Percentiles rank a stretch among this genome's conserved stretches.
Evolutionary conservation across 2,113 vertebrate species (phyloP).

Genomic region (Mugil cephalus): DNA sequence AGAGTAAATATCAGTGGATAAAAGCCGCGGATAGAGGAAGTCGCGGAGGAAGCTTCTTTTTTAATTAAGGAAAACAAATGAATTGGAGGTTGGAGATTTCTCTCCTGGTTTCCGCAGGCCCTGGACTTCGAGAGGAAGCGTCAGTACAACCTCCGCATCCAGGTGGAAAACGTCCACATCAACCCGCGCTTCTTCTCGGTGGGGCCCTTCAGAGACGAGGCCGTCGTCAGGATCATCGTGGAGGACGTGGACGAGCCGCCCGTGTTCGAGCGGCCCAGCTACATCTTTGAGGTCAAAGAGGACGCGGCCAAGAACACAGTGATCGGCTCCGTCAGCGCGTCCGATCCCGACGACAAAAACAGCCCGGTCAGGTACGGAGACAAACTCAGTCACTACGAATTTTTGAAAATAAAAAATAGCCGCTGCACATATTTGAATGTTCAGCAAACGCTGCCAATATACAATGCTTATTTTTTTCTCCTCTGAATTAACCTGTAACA

Average conservation of each 20-base stretch:
- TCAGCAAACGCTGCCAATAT: too few species aligned
- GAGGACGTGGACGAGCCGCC: slow-evolving; percentile 96
- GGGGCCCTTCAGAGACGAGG: slow-evolving; percentile 92
- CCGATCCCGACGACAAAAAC: slow-evolving; percentile 89
- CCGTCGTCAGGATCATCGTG: slow-evolving; percentile 89
- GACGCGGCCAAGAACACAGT: slow-evolving; percentile 85
- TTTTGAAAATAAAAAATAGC: too few species aligned
- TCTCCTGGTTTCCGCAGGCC: slow-evolving; percentile 75
- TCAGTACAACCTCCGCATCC: slow-evolving; percentile 89
- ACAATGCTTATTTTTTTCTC: too few species aligned
- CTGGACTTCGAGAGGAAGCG: slow-evolving; percentile 93
- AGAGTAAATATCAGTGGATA: background rate
- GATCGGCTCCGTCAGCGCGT: slow-evolving; percentile 89
- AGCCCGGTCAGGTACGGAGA: slow-evolving; percentile 89
- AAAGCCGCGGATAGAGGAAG: background rate
- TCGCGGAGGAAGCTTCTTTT: background rate
- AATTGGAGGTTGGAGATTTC: background rate
- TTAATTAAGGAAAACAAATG: background rate
- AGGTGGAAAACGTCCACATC: slow-evolving; percentile 91
- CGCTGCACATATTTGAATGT: too few species aligned
- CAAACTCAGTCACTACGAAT: too few species aligned
- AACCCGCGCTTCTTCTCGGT: slow-evolving; percentile 89
- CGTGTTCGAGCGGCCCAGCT: slow-evolving; percentile 88
- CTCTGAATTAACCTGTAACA: too few species aligned
- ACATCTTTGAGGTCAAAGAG: slow-evolving; percentile 93